Conservation (phyloP, 2,797 vertebrate species). For the Semotilus atromaculatus region DNA sequence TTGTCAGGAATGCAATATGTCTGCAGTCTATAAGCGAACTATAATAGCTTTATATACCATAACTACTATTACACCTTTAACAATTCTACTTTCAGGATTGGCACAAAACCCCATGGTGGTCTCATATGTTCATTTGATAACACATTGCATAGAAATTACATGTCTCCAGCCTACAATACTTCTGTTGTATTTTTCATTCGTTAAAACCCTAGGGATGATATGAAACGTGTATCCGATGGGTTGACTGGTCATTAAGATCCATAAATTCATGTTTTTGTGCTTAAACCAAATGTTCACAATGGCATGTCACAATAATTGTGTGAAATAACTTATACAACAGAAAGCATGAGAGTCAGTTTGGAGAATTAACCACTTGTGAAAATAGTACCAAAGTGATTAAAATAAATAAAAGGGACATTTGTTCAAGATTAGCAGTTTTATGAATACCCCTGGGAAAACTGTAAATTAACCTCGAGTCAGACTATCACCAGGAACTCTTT, state of each 20-base stretch:
- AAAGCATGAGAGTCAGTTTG: background rate
- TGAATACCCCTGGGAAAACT: conserved; percentile 30
- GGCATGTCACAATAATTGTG: background rate
- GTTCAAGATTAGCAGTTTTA: conserved; percentile 1
- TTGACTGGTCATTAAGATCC: background rate
- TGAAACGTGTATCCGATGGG: background rate
- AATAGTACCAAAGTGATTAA: background rate
- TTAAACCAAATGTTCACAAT: background rate
- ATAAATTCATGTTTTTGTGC: background rate
- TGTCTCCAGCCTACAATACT: background rate
- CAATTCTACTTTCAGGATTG: background rate
- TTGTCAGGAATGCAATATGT: background rate
- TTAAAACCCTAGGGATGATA: background rate
- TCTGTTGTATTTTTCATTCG: background rate
- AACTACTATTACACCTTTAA: too few relatives aligned
- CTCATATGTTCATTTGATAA: background rate
- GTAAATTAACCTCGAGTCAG: conserved; percentile 40
- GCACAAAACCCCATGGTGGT: background rate
- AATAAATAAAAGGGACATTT: background rate
- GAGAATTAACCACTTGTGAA: background rate
- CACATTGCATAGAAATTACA: background rate
- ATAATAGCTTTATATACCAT: background rate
- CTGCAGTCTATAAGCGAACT: background rate
- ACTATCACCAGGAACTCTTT: conserved; percentile 41
- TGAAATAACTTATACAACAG: background rate